Percentiles rank a stretch among this genome's conserved stretches.
Evolutionary conservation across 2,113 vertebrate genomes (phyloP).

Genomic region (Pollachius pollachius): DNA sequence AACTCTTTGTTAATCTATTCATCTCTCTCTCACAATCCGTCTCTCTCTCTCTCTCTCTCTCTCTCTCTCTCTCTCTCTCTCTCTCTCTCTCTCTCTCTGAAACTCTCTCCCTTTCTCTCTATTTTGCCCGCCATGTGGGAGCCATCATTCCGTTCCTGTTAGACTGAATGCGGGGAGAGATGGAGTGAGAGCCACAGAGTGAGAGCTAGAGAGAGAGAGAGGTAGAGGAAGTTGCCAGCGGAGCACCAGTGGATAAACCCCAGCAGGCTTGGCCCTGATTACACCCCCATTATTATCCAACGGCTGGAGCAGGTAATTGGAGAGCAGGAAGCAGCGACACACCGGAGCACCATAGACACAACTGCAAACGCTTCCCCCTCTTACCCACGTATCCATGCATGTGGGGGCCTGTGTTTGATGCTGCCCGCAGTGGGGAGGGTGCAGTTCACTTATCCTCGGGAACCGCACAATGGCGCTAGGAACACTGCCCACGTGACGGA

Average conservation of each 20-base stretch:
- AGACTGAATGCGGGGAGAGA: slow-evolving; percentile 19
- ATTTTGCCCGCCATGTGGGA: slow-evolving; percentile 35
- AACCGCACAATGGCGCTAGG: slow-evolving; percentile 25
- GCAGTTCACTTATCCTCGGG: slow-evolving; percentile 9
- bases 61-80: neutral
- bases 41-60: slow-evolving; percentile 6
- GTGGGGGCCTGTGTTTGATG: slow-evolving; percentile 41
- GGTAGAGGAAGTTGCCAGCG: neutral
- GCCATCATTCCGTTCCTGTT: slow-evolving; percentile 41
- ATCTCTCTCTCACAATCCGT: no score
- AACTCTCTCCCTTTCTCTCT: neutral
- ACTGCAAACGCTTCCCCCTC: slow-evolving; percentile 2
- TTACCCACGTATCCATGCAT: neutral
- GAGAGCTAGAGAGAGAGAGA: neutral
- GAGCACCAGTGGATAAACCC: slow-evolving; percentile 38
- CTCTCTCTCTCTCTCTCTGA: neutral
- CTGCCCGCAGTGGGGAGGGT: slow-evolving; percentile 21
- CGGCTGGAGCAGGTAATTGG: slow-evolving; percentile 34
- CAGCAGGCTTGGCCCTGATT: slow-evolving; percentile 38
- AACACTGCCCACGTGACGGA: slow-evolving; percentile 25
- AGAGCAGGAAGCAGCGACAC: neutral
- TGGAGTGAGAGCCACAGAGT: neutral
- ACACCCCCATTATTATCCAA: slow-evolving; percentile 40
- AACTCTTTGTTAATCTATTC: neutral
- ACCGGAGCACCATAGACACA: neutral